A percentile compares a stretch with the other conserved stretches of the same genome.
Evolutionary conservation across 2,888 invertebrate species (phyloP).

Genomic region (Pomacea canaliculata): DNA sequence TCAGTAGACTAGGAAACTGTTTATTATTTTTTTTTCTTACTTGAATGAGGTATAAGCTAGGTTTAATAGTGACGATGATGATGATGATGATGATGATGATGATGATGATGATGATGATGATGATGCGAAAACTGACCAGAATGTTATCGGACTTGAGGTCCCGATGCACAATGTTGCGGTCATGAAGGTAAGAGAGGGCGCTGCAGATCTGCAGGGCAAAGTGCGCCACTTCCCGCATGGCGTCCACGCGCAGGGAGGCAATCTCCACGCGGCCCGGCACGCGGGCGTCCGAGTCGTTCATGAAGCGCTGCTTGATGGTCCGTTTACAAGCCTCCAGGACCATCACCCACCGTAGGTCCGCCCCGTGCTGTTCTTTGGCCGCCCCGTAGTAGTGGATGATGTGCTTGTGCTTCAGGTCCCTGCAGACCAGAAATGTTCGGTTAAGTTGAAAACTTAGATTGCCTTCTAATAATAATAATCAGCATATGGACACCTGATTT

Average conservation of each 20-base stretch:
- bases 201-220: conserved; percentile 46
- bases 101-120: too few relatives aligned
- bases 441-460: too few relatives aligned
- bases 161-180: conserved; percentile 56
- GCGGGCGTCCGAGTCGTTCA: conserved; percentile 24
- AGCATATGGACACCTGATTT: too few relatives aligned
- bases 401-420: conserved; percentile 57
- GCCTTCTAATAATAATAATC: too few relatives aligned
- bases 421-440: conserved; percentile 27
- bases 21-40: too few relatives aligned
- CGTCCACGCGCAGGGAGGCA: conserved; percentile 33
- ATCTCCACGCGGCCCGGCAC: conserved; percentile 33
- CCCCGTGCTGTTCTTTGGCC: conserved; percentile 37
- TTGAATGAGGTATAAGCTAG: too few relatives aligned
- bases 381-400: conserved; percentile 59
- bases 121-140: conserved; percentile 43
- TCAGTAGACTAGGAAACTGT: too few relatives aligned
- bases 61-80: too few relatives aligned
- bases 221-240: conserved; percentile 46
- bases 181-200: conserved; percentile 56
- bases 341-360: conserved; percentile 55
- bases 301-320: conserved; percentile 50
- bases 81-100: too few relatives aligned
- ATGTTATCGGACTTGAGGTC: conserved; percentile 64
- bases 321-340: conserved; percentile 56